Conservation (phyloP, 2,113 vertebrate species). For the Helogale parvula region DNA sequence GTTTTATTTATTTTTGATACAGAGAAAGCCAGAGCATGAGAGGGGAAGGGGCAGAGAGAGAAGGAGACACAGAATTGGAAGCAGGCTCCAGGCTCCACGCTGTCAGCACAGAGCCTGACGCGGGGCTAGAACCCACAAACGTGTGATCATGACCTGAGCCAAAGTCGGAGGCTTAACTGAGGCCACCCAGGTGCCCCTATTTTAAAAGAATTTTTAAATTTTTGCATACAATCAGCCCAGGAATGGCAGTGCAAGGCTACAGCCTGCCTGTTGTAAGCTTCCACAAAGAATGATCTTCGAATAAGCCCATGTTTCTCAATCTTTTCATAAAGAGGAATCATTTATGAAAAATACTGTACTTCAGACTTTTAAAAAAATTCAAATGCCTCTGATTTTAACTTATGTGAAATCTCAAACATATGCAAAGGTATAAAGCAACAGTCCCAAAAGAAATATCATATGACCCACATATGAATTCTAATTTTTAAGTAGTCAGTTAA, state of each 20-base stretch:
- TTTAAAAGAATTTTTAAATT: neutral
- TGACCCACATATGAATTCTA: neutral
- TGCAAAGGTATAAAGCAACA: neutral
- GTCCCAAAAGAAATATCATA: neutral
- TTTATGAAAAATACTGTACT: neutral
- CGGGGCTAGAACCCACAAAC: too few species aligned
- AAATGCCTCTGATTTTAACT: neutral
- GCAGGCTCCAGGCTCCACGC: too few species aligned
- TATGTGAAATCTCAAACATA: neutral
- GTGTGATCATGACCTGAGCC: too few species aligned
- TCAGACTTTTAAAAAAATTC: neutral
- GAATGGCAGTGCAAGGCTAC: neutral
- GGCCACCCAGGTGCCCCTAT: too few species aligned
- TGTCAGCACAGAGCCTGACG: too few species aligned
- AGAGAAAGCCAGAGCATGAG: too few species aligned
- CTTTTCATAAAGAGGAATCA: neutral
- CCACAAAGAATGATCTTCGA: neutral
- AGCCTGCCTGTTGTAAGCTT: neutral
- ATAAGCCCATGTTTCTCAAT: neutral
- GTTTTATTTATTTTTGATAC: too few species aligned
- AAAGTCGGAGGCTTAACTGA: too few species aligned
- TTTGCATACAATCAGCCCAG: neutral
- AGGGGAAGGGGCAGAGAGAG: too few species aligned
- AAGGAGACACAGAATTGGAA: too few species aligned
- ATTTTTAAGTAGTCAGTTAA: constrained; percentile 36